These are phyloP conservation scores for Crepidodera aurea DNA, from an alignment of 2,888 invertebrate genomes.

Conservation along the genomic window DNA sequence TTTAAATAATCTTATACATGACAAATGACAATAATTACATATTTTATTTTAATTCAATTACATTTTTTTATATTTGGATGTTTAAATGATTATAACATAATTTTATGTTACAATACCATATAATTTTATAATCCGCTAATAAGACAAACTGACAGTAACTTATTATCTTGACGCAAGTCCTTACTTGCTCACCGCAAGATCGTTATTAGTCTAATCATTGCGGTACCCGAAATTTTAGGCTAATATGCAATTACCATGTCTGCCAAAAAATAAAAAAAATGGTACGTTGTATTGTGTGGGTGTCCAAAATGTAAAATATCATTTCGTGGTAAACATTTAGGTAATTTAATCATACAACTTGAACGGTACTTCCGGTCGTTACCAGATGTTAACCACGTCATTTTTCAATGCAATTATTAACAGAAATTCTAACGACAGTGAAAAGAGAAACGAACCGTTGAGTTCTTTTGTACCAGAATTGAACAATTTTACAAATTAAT, in stretches of 20 bases:
- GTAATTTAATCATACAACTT: constrained; percentile 57
- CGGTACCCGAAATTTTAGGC: constrained; percentile 19
- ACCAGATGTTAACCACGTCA: constrained; percentile 58
- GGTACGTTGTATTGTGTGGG: constrained; percentile 6
- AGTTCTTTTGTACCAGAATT: neutral
- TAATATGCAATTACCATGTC: constrained; percentile 26
- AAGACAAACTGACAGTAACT: constrained; percentile 12
- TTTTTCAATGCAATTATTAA: constrained; percentile 45
- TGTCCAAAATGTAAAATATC: constrained; percentile 21
- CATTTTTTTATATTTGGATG: neutral
- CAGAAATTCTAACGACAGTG: constrained; percentile 57
- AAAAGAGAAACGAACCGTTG: constrained; percentile 51
- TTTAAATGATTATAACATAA: neutral
- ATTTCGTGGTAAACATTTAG: constrained; percentile 55
- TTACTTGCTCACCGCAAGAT: constrained; percentile 8
- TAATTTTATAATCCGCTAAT: neutral
- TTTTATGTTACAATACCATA: neutral
- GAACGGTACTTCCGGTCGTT: constrained; percentile 59
- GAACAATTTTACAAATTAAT: neutral
- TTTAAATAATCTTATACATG: no score
- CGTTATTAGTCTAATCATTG: constrained; percentile 8
- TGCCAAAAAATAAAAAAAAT: constrained; percentile 9
- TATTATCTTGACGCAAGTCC: constrained; percentile 22
- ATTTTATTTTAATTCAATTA: no score
- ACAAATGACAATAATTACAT: no score